Conservation (phyloP, 2,113 vertebrate genomes). For the Rhabdomys dilectus region DNA sequence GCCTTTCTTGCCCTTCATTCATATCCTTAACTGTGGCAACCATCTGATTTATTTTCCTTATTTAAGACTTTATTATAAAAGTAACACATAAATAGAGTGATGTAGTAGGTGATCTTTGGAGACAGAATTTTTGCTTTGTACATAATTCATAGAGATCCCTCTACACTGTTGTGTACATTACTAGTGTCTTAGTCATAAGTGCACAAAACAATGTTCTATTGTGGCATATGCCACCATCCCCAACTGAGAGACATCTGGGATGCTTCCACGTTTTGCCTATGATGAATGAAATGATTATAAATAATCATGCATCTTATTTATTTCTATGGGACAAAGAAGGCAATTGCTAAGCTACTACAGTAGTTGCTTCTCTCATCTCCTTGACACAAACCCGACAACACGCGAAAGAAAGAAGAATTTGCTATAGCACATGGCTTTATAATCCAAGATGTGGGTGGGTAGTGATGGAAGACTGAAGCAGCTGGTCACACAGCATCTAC, state of each 20-base stretch:
- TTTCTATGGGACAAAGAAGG: neutral
- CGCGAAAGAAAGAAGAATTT: neutral
- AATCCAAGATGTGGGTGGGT: neutral
- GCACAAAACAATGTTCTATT: neutral
- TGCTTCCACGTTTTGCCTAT: neutral
- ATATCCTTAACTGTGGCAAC: neutral
- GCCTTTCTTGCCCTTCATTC: neutral
- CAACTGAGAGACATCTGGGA: neutral
- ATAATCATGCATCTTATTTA: neutral
- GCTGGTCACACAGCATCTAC: no score
- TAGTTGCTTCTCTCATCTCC: neutral
- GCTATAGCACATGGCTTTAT: neutral
- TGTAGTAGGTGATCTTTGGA: neutral
- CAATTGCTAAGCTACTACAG: neutral
- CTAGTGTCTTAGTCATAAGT: neutral
- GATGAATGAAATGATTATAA: neutral
- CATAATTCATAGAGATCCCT: neutral
- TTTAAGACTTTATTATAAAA: neutral
- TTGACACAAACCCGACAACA: neutral
- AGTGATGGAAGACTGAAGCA: neutral
- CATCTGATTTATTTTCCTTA: neutral
- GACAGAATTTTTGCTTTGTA: neutral
- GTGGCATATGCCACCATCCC: neutral
- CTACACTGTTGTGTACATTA: neutral
- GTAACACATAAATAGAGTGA: neutral